Evolutionary conservation across 2,888 invertebrate genomes (phyloP).

Genomic region (Spilosoma lubricipeda): DNA sequence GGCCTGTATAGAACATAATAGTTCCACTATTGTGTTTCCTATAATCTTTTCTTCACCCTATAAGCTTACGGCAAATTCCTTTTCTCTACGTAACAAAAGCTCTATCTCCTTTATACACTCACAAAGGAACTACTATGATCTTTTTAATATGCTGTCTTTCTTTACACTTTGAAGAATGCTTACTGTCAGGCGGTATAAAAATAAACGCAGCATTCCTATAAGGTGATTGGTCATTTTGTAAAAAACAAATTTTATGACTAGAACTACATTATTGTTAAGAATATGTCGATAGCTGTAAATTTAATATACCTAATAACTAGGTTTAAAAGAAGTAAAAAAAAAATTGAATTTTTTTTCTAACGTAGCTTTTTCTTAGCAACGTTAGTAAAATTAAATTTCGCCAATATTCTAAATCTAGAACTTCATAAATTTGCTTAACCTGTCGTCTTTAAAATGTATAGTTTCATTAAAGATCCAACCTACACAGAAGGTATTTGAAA

Average conservation of each 20-base stretch:
- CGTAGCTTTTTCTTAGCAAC: no score
- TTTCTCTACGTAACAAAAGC: conserved; percentile 20
- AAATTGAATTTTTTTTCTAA: no score
- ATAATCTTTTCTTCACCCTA: conserved; percentile 17
- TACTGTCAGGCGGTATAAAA: conserved; percentile 9
- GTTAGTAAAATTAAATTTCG: no score
- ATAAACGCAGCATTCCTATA: conserved; percentile 23
- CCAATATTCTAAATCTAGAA: no score
- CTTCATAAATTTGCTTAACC: no score
- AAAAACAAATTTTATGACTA: conserved; percentile 10
- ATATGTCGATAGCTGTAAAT: conserved; percentile 15
- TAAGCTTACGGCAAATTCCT: conserved; percentile 18
- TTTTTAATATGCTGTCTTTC: conserved; percentile 11
- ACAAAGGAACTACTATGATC: conserved; percentile 16
- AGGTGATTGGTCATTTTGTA: conserved; percentile 44
- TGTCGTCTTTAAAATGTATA: no score
- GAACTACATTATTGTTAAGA: conserved; percentile 24
- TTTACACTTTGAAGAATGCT: conserved; percentile 14
- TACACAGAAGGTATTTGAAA: no score
- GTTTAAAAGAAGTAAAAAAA: no score
- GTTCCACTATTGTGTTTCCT: conserved; percentile 12
- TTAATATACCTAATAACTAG: not conserved
- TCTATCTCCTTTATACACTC: conserved; percentile 17
- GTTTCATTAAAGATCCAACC: no score
- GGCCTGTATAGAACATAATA: conserved; percentile 8